Percentiles rank a stretch among this genome's conserved stretches.
phyloP scores from a whole-genome alignment of 1,140 invertebrate genomes.

The Sitobion miscanthi region DNA sequence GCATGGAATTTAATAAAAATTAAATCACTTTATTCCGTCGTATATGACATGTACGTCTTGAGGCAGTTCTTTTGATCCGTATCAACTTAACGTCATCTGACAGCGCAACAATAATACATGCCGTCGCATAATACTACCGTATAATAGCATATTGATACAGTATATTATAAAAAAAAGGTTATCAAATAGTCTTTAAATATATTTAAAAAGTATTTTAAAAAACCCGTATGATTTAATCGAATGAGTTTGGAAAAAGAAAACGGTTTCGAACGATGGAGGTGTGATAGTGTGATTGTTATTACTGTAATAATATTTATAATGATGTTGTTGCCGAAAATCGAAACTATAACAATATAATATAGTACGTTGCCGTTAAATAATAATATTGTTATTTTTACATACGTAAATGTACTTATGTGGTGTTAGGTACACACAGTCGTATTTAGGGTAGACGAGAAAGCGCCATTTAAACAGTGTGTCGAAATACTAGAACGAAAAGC shows the following conservation, averaged over 20 bases:
- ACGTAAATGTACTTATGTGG: too few species aligned
- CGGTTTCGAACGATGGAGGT: not conserved
- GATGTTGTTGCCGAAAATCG: too few species aligned
- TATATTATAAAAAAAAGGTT: not conserved
- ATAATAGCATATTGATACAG: not conserved
- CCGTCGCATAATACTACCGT: not conserved
- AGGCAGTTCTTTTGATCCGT: not conserved
- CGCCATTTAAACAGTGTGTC: too few species aligned
- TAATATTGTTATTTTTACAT: too few species aligned
- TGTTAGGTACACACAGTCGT: too few species aligned
- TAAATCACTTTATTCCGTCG: not conserved
- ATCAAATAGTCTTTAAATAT: not conserved
- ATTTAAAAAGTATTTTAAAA: not conserved
- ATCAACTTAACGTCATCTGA: not conserved
- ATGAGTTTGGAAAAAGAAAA: not conserved
- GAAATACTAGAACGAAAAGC: too few species aligned
- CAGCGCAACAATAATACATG: not conserved
- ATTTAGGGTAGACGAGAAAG: too few species aligned
- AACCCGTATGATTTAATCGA: not conserved
- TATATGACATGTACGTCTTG: not conserved
- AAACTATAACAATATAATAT: too few species aligned
- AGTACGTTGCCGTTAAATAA: too few species aligned
- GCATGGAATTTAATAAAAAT: not conserved
- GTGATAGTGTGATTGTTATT: not conserved
- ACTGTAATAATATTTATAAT: too few species aligned